Conservation (phyloP, 2,888 invertebrate genomes). For the Priocnemis perturbator region DNA sequence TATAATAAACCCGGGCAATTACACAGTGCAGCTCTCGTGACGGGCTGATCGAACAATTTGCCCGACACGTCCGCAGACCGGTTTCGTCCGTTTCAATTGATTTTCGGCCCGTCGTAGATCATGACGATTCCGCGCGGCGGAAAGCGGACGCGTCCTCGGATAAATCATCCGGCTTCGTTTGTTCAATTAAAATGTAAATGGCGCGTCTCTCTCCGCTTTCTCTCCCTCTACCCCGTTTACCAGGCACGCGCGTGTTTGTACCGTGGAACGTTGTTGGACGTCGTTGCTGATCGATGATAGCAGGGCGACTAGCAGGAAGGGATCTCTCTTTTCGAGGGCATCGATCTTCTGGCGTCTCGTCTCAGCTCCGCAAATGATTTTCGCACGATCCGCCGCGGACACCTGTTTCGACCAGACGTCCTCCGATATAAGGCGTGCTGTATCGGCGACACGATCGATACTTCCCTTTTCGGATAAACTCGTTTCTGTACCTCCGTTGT, state of each 20-base stretch:
- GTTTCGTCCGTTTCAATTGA: slow-evolving; percentile 54
- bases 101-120: slow-evolving; percentile 54
- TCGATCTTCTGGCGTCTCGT: slow-evolving; percentile 4
- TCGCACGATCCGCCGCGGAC: slow-evolving; percentile 7
- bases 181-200: slow-evolving; percentile 72
- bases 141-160: slow-evolving; percentile 17
- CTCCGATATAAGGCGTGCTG: not conserved
- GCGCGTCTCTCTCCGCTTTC: slow-evolving; percentile 11
- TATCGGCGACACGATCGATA: slow-evolving; percentile 4
- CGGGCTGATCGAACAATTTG: too few species aligned
- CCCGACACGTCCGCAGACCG: slow-evolving; percentile 10
- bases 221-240: too few species aligned
- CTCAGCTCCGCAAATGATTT: slow-evolving; percentile 1
- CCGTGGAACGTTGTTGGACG: not conserved
- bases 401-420: slow-evolving; percentile 4
- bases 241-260: slow-evolving; percentile 14
- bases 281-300: slow-evolving; percentile 7
- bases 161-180: slow-evolving; percentile 60
- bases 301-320: not conserved
- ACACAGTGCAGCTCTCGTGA: slow-evolving; percentile 25
- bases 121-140: slow-evolving; percentile 34
- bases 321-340: slow-evolving; percentile 3
- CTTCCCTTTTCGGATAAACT: too few species aligned
- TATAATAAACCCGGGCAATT: slow-evolving; percentile 39
- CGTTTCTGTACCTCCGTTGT: too few species aligned